A percentile compares a stretch with the other conserved stretches of the same genome.
These are phyloP conservation scores for Apodemus agrarius DNA, from an alignment of 2,797 vertebrate species.

Conservation along the genomic window DNA sequence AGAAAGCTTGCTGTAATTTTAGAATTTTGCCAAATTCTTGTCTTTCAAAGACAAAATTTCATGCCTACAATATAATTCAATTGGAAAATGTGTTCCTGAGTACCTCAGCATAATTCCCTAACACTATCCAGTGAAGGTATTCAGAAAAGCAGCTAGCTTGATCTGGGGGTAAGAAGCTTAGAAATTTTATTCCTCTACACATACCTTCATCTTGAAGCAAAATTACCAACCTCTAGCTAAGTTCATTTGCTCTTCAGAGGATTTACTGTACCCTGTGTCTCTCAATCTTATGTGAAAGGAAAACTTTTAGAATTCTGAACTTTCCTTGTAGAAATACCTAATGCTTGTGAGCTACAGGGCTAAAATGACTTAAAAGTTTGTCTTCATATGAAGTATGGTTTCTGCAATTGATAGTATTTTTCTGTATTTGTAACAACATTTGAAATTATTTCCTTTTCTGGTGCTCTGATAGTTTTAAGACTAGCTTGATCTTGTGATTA, in stretches of 20 bases:
- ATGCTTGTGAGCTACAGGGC: not conserved
- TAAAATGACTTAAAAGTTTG: not conserved
- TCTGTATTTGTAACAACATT: slow-evolving; percentile 9
- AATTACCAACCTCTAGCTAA: not conserved
- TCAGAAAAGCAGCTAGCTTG: slow-evolving; percentile 61
- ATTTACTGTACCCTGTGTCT: not conserved
- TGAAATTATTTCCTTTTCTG: not conserved
- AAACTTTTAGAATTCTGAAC: not conserved
- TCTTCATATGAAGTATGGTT: not conserved
- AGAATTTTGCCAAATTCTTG: slow-evolving; percentile 80
- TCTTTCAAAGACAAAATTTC: slow-evolving; percentile 80
- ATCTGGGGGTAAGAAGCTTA: slow-evolving; percentile 47
- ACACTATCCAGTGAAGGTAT: slow-evolving; percentile 54
- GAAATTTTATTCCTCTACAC: not conserved
- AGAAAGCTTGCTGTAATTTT: slow-evolving; percentile 80
- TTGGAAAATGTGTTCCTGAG: slow-evolving; percentile 73
- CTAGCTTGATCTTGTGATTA: not conserved
- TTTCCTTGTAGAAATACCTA: not conserved
- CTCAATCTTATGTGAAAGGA: not conserved
- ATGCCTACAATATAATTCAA: slow-evolving; percentile 78
- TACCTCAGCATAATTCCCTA: slow-evolving; percentile 50
- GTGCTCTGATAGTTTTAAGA: not conserved
- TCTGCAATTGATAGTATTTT: not conserved
- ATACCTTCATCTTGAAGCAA: not conserved
- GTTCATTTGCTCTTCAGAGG: slow-evolving; percentile 44